Percentiles rank a stretch among this genome's conserved stretches.
phyloP scores from a whole-genome alignment of 2,888 invertebrate genomes.

The Caenorhabditis uteleia region DNA sequence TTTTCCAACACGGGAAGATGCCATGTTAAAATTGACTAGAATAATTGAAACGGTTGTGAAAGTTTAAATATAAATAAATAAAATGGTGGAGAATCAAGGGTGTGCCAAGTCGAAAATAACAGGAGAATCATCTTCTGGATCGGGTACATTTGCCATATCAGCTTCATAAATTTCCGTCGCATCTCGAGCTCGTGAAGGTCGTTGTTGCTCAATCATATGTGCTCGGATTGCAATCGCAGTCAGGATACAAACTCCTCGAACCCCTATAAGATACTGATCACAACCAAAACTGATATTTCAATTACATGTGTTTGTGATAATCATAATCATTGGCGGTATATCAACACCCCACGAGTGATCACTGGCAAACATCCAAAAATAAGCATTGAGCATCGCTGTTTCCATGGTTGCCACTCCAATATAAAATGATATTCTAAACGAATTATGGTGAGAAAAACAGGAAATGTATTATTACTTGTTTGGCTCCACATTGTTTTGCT shows the following conservation, averaged over 20 bases:
- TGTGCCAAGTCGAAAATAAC: constrained; percentile 52
- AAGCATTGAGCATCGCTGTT: constrained; percentile 52
- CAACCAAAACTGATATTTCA: not conserved
- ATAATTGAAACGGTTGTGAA: too few relatives aligned
- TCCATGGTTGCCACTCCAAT: constrained; percentile 53
- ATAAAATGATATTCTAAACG: constrained; percentile 37
- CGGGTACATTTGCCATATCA: constrained; percentile 31
- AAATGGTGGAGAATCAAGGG: constrained; percentile 18
- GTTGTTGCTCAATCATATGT: constrained; percentile 30
- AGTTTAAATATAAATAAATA: too few relatives aligned
- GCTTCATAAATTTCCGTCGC: constrained; percentile 52
- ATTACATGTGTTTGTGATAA: constrained; percentile 29
- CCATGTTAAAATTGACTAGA: too few relatives aligned
- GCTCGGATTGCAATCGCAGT: constrained; percentile 45
- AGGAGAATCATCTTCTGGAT: constrained; percentile 54
- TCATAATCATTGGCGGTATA: constrained; percentile 28
- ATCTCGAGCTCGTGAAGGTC: constrained; percentile 48
- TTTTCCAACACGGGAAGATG: too few relatives aligned
- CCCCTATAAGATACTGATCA: constrained; percentile 12
- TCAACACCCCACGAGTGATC: constrained; percentile 51
- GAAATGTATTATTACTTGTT: not conserved
- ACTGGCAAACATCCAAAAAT: constrained; percentile 50
- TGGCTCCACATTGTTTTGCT: not conserved
- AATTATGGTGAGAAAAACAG: not conserved
- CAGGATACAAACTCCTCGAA: constrained; percentile 43